phyloP scores from a whole-genome alignment of 2,113 vertebrate species.

The Sturnira hondurensis region DNA sequence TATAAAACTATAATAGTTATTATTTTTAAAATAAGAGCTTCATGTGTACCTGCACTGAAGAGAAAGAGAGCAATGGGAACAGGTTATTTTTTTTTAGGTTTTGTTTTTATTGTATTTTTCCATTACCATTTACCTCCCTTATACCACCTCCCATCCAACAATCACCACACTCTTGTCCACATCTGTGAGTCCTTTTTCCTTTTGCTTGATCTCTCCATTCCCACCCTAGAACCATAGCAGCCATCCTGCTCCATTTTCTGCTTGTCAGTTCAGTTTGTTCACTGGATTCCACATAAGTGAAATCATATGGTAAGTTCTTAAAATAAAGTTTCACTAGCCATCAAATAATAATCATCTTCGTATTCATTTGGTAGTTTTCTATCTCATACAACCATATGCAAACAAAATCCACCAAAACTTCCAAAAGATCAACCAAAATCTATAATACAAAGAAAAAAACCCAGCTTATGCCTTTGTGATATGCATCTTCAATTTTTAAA shows the following conservation, averaged over 20 bases:
- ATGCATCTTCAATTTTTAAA: not conserved
- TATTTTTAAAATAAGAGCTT: not conserved
- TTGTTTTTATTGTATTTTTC: too few species aligned
- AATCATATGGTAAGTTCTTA: not conserved
- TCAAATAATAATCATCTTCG: not conserved
- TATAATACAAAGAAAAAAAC: not conserved
- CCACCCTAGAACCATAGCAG: too few species aligned
- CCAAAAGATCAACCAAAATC: not conserved
- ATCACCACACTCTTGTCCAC: too few species aligned
- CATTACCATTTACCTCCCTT: too few species aligned
- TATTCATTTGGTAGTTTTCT: not conserved
- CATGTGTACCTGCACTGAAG: not conserved
- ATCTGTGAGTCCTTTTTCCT: too few species aligned
- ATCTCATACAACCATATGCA: not conserved
- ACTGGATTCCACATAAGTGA: too few species aligned
- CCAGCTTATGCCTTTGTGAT: not conserved
- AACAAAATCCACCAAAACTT: constrained; percentile 6
- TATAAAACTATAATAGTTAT: not conserved
- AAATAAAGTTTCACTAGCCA: not conserved
- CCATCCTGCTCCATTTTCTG: too few species aligned
- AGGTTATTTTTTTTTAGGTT: not conserved
- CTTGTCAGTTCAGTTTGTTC: too few species aligned
- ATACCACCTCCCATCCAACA: too few species aligned
- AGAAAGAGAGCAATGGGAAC: not conserved
- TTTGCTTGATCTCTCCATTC: too few species aligned